These are phyloP conservation scores for Pedetes capensis DNA, from an alignment of 2,113 vertebrate species.

Conservation along the genomic window DNA sequence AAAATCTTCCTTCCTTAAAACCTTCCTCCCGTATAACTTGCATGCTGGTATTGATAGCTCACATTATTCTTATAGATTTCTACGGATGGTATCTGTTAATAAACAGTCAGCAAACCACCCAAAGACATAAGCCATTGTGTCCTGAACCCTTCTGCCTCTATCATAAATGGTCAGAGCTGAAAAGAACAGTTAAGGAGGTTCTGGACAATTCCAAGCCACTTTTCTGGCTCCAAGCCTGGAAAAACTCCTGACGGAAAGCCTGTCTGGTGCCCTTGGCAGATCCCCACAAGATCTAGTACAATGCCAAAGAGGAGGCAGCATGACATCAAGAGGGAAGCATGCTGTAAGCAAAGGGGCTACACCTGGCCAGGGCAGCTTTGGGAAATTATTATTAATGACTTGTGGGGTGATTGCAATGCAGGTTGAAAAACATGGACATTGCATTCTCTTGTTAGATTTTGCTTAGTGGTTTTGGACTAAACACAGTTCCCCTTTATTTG, in stretches of 20 bases:
- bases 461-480: neutral
- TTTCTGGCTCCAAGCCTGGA: constrained; percentile 74
- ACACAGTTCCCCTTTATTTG: constrained; percentile 3
- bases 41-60: neutral
- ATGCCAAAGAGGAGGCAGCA: constrained; percentile 68
- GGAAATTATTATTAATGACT: neutral
- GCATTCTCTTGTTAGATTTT: neutral
- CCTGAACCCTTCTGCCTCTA: constrained; percentile 19
- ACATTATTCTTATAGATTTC: neutral
- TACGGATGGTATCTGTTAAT: neutral
- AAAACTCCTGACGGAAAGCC: constrained; percentile 78
- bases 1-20: constrained; percentile 18
- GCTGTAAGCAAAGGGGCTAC: neutral
- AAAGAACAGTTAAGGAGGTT: constrained; percentile 78
- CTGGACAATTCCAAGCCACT: constrained; percentile 65
- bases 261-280: constrained; percentile 74
- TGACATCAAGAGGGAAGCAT: constrained; percentile 53
- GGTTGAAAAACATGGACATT: neutral
- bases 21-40: neutral
- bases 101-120: neutral
- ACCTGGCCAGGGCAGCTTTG: neutral
- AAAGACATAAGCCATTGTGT: constrained; percentile 57
- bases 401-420: neutral
- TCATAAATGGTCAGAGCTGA: constrained; percentile 50
- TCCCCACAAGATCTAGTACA: constrained; percentile 75